Conservation (phyloP, 1,140 invertebrate species). For the Ips nitidus region DNA sequence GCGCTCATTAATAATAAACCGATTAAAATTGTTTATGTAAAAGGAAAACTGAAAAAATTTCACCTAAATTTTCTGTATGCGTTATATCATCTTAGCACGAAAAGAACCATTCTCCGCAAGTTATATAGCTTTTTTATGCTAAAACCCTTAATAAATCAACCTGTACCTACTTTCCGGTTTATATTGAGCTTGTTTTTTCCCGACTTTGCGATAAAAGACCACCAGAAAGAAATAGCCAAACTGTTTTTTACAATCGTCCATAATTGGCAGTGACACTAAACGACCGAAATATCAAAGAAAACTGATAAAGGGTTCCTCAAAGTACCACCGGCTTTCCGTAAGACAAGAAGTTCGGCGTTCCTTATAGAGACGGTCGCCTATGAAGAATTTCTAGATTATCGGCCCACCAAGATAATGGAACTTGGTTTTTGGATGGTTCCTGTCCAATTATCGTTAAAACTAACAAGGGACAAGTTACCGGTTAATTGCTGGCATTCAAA, state of each 20-base stretch:
- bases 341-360: conserved; percentile 5
- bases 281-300: conserved; percentile 9
- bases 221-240: too few species aligned
- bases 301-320: conserved; percentile 15
- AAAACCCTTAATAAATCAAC: neutral
- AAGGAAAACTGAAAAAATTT: neutral
- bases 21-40: too few species aligned
- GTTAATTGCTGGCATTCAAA: conserved; percentile 15
- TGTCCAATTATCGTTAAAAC: conserved; percentile 12
- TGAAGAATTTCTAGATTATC: conserved; percentile 13
- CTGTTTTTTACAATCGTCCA: neutral
- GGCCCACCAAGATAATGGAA: neutral
- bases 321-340: conserved; percentile 9
- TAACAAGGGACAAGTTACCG: conserved; percentile 12
- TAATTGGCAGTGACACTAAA: conserved; percentile 23
- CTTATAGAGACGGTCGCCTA: conserved; percentile 18
- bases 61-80: neutral
- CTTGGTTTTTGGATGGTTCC: conserved; percentile 2
- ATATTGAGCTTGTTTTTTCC: neutral
- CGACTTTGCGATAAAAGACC: neutral
- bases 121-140: conserved; percentile 10
- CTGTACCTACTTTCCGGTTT: neutral
- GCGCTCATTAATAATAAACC: too few species aligned
- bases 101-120: neutral
- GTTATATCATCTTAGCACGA: neutral